Evolutionary conservation across 2,113 vertebrate genomes (phyloP).

Genomic region (Myrmophylax atrothorax): DNA sequence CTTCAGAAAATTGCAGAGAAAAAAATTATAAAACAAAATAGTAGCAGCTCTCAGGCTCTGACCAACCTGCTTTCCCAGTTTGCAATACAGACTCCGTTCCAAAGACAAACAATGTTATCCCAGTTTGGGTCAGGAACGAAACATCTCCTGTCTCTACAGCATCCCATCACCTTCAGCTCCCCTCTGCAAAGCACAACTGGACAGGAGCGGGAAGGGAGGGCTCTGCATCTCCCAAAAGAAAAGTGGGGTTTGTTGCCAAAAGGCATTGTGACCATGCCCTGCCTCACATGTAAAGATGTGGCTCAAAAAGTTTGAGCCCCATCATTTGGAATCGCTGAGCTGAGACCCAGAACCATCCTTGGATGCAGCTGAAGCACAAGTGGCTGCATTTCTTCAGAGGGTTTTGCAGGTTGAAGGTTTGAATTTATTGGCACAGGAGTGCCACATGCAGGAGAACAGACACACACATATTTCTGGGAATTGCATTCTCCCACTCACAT

Average conservation of each 20-base stretch:
- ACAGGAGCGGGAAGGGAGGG: neutral
- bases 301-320: neutral
- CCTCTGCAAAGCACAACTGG: neutral
- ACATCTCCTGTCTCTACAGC: neutral
- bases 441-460: slow-evolving; percentile 22
- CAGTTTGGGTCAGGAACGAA: neutral
- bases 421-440: neutral
- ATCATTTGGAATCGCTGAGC: neutral
- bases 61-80: neutral
- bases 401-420: neutral
- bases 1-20: neutral
- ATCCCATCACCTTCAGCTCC: neutral
- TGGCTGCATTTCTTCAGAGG: neutral
- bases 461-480: neutral
- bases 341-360: neutral
- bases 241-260: neutral
- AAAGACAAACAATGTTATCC: neutral
- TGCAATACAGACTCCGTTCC: neutral
- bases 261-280: neutral
- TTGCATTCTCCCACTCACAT: neutral
- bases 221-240: neutral
- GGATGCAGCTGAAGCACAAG: rapidly evolving
- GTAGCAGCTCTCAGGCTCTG: neutral
- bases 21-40: neutral
- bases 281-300: rapidly evolving